phyloP scores from a whole-genome alignment of 2,888 invertebrate genomes.

The Habroteleia sp. region DNA sequence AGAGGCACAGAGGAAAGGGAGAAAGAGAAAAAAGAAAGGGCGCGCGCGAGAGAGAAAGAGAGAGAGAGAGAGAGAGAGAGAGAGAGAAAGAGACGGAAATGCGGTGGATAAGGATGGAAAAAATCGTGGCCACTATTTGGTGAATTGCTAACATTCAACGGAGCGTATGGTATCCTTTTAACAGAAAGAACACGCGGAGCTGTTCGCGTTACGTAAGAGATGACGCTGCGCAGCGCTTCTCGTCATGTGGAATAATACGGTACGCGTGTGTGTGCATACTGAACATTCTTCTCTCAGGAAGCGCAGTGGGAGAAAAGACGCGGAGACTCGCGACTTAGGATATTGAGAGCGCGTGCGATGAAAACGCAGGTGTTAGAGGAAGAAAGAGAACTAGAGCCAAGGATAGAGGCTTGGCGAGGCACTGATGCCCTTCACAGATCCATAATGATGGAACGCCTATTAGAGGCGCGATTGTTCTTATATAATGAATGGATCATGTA shows the following conservation, averaged over 20 bases:
- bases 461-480: conserved; percentile 80
- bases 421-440: conserved; percentile 76
- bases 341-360: conserved; percentile 58
- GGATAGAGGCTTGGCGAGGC: conserved; percentile 59
- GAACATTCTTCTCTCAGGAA: conserved; percentile 63
- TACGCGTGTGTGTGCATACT: conserved; percentile 57
- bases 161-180: conserved; percentile 50
- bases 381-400: conserved; percentile 55
- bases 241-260: conserved; percentile 57
- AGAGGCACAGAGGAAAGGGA: background rate
- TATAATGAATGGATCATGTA: conserved; percentile 81
- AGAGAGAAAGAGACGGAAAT: background rate
- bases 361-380: conserved; percentile 54
- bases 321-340: conserved; percentile 56
- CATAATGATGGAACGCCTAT: conserved; percentile 78
- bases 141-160: conserved; percentile 15
- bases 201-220: conserved; percentile 56
- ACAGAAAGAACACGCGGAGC: conserved; percentile 56
- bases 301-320: conserved; percentile 62
- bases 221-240: conserved; percentile 58
- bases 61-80: background rate
- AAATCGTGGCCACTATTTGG: conserved; percentile 15
- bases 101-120: background rate
- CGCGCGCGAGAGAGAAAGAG: too few relatives aligned
- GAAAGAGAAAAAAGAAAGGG: background rate